phyloP scores from a whole-genome alignment of 1,140 invertebrate species.

The Drosophila santomea region DNA sequence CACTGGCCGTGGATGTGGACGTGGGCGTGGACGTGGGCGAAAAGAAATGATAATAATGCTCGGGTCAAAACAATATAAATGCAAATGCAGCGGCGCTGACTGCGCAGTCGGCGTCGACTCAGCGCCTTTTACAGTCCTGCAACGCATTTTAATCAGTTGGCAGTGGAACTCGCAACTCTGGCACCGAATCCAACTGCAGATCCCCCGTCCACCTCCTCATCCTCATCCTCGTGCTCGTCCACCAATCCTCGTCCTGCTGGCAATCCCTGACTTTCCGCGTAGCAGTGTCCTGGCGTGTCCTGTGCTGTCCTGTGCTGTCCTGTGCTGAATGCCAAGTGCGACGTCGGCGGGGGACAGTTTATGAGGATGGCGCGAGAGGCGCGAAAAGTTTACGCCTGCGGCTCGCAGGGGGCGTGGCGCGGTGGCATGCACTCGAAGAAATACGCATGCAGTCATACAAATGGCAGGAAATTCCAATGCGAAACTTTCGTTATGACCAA shows the following conservation, averaged over 20 bases:
- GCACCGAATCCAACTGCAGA: conserved; percentile 19
- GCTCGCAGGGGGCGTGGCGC: conserved; percentile 25
- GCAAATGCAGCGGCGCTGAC: conserved; percentile 66
- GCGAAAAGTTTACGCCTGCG: conserved; percentile 40
- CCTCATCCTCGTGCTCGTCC: neutral
- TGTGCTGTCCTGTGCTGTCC: conserved; percentile 47
- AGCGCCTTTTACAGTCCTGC: conserved; percentile 47
- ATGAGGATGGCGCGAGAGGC: conserved; percentile 32
- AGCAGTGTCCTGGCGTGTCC: conserved; percentile 47
- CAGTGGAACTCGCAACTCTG: conserved; percentile 11
- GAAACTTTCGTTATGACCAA: no score
- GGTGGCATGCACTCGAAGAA: neutral
- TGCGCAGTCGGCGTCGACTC: conserved; percentile 21
- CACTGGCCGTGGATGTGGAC: no score
- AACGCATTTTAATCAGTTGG: conserved; percentile 79
- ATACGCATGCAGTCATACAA: no score
- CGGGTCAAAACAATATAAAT: conserved; percentile 84
- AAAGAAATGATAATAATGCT: conserved; percentile 72
- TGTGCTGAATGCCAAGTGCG: conserved; percentile 65
- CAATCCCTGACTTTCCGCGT: neutral
- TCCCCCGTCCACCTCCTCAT: conserved; percentile 4
- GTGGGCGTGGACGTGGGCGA: neutral
- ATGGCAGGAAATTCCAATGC: no score
- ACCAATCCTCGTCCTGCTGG: no score
- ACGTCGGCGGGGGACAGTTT: conserved; percentile 49